phyloP scores from a whole-genome alignment of 2,113 vertebrate genomes.

The Charadrius vociferus region DNA sequence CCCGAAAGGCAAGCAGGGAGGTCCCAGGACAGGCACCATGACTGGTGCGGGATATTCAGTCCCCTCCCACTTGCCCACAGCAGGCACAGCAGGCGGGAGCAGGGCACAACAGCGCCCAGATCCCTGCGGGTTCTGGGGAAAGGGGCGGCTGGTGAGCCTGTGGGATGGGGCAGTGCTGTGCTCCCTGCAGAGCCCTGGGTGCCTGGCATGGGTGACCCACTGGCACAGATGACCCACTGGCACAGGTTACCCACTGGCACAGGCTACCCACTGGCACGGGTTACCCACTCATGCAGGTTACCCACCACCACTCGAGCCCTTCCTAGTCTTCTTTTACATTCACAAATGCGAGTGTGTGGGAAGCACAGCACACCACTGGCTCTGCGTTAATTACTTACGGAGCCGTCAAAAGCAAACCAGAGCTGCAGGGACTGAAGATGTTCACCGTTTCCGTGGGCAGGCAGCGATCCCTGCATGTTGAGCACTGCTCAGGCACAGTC shows the following conservation, averaged over 20 bases:
- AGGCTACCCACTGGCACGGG: fast-evolving
- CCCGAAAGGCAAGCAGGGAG: not conserved
- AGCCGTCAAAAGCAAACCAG: not conserved
- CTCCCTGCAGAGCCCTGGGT: not conserved
- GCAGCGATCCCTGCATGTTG: fast-evolving
- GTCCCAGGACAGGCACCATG: not conserved
- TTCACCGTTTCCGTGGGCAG: not conserved
- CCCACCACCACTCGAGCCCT: not conserved
- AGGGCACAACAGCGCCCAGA: fast-evolving
- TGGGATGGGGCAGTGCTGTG: not conserved
- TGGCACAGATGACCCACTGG: not conserved
- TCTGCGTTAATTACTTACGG: not conserved
- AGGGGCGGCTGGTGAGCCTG: not conserved
- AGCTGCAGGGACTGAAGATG: fast-evolving
- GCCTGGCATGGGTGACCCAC: not conserved
- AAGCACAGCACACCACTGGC: fast-evolving
- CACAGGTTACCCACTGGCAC: not conserved
- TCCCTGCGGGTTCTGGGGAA: not conserved
- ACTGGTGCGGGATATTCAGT: fast-evolving
- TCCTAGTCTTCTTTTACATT: not conserved
- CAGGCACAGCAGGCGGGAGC: not conserved
- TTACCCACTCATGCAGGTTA: too few relatives aligned
- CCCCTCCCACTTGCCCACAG: not conserved
- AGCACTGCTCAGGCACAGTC: not conserved
- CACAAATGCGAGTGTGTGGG: fast-evolving